Base-by-base conservation (phyloP, 30 jellyfish, hydroid and myxozoan species). In the Phacellophora camtschatica region DNA sequence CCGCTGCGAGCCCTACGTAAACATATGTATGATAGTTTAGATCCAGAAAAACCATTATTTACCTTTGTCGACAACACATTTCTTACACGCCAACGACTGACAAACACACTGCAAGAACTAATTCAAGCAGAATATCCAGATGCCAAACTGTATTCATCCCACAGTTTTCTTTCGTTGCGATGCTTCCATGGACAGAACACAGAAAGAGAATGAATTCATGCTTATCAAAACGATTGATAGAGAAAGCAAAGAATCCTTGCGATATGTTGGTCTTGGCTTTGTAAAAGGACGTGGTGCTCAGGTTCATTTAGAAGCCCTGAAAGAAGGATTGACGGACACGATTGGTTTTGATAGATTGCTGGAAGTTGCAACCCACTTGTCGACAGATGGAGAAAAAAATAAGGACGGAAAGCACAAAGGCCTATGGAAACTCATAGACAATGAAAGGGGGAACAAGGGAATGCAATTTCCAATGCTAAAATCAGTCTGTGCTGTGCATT, bases 401-500 rank as follows among this genome's bases (percentile, higher is more conserved):
- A 75, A 54, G n/a, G 88, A 51, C 10, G 79, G 68, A 15, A 22
- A 66, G 33, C 85, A 71, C 36, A 19, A 27, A 11, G 79, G 88
- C 79, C 37, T 75, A 16, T 75, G 48, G 73, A 75, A 55, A 29
- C 79, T 34, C 63, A 25, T 55, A 23, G 79, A 75, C 39, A 39
- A 75, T 56, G 80, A 75, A 56, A 22, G 88, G 62, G 43, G 36
- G 37, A 57, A 35, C 1, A 34, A 50, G 9, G 79, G 79, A 6
- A 22, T 75, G 78, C 50, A 57, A 29, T 32, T 55, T 75, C 88
- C 88, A 24, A 18, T 75, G 77, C 79, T 55, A 19, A 56, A 75
- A 35, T 55, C 88, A 18, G 64, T 75, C 45, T 75, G 80, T 75
- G 88, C 88, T 30, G 79, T 75, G 45, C 79, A 75, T 57, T 75